Evolutionary conservation across 1,140 invertebrate species (phyloP).

Genomic region (Parapsyche elsis): DNA sequence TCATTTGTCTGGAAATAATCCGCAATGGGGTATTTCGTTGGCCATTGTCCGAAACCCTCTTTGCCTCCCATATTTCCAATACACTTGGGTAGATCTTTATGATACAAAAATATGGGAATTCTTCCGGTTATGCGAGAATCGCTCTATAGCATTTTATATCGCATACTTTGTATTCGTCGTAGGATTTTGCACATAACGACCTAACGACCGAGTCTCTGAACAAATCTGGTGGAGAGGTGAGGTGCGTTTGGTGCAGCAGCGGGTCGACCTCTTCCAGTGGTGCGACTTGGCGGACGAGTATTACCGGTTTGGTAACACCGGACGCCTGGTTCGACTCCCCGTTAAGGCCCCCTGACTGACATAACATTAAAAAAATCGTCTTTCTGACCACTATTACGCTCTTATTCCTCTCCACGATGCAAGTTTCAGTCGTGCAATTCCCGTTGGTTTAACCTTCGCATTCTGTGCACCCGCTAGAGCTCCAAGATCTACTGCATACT

Average conservation of each 20-base stretch:
- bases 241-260: background rate
- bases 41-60: slow-evolving; percentile 3
- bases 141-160: no score
- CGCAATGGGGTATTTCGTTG: slow-evolving; percentile 14
- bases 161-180: no score
- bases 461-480: background rate
- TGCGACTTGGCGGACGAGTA: slow-evolving; percentile 40
- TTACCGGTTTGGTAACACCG: slow-evolving; percentile 51
- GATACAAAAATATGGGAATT: no score
- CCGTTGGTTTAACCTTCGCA: slow-evolving; percentile 1
- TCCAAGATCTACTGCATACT: no score
- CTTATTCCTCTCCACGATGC: background rate
- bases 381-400: background rate
- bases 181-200: no score
- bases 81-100: no score
- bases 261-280: slow-evolving; percentile 14
- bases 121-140: no score
- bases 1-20: slow-evolving; percentile 48
- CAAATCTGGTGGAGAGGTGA: no score
- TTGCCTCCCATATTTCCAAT: no score
- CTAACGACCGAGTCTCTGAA: no score
- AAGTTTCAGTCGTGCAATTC: background rate
- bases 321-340: slow-evolving; percentile 32
- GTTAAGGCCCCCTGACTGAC: slow-evolving; percentile 40
- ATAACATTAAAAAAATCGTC: slow-evolving; percentile 21